phyloP scores from a whole-genome alignment of 2,888 invertebrate species.

The Ecdyonurus torrentis region DNA sequence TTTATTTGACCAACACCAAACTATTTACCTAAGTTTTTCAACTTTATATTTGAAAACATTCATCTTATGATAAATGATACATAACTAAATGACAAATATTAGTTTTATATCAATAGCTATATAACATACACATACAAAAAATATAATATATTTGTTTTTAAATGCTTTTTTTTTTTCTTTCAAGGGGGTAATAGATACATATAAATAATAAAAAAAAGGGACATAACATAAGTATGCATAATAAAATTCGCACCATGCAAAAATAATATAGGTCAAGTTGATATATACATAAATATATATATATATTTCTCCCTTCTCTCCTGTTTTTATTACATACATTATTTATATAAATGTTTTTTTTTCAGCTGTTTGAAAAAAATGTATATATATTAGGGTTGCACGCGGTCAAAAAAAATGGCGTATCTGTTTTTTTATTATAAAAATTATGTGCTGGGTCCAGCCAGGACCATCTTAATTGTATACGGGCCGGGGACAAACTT shows the following conservation, averaged over 20 bases:
- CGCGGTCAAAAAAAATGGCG: too few relatives aligned
- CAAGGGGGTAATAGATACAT: background rate
- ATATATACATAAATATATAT: too few relatives aligned
- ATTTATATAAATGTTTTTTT: background rate
- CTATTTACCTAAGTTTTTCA: background rate
- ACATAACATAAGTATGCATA: background rate
- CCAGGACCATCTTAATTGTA: background rate
- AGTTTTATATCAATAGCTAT: background rate
- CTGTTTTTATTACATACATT: background rate
- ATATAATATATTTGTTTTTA: background rate
- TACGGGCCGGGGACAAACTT: too few relatives aligned
- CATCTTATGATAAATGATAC: conserved; percentile 3
- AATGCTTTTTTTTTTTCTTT: background rate
- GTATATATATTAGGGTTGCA: too few relatives aligned
- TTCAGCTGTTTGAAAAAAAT: background rate
- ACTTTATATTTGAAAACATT: background rate
- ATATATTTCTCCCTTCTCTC: background rate
- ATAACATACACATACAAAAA: background rate
- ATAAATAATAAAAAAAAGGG: too few relatives aligned
- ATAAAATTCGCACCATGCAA: background rate
- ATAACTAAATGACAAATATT: background rate
- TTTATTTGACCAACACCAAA: background rate
- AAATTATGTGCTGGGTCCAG: background rate
- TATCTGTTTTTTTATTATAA: background rate
- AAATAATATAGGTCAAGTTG: background rate